phyloP scores from a whole-genome alignment of 2,888 invertebrate genomes.

The Smittia aterrima region DNA sequence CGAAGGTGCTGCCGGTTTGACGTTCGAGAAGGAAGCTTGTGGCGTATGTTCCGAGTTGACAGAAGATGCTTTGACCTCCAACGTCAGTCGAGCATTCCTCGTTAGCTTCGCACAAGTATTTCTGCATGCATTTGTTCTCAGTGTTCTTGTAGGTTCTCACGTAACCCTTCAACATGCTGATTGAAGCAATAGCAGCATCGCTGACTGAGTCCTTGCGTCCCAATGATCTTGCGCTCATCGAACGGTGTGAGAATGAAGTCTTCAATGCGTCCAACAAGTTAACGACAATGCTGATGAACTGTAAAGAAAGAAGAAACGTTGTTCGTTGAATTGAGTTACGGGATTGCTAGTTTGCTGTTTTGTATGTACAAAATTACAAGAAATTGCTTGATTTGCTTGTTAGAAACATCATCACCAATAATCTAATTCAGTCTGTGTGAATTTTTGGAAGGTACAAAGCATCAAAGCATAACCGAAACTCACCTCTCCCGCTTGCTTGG shows the following conservation, averaged over 20 bases:
- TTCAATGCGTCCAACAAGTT: conserved; percentile 88
- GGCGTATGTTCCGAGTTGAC: conserved; percentile 88
- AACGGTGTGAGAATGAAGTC: conserved; percentile 89
- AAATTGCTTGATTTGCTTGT: neutral
- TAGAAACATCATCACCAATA: neutral
- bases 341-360: neutral
- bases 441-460: neutral
- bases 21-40: conserved; percentile 81
- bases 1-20: conserved; percentile 71
- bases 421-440: neutral
- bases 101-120: conserved; percentile 87
- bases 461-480: conserved; percentile 53
- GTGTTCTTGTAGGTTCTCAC: conserved; percentile 73
- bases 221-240: conserved; percentile 76
- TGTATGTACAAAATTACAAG: conserved; percentile 10
- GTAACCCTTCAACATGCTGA: conserved; percentile 86
- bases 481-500: conserved; percentile 94
- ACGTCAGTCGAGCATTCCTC: conserved; percentile 80
- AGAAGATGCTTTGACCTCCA: conserved; percentile 80
- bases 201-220: conserved; percentile 87
- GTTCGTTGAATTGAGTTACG: conserved; percentile 42
- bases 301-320: conserved; percentile 49
- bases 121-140: conserved; percentile 81
- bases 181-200: conserved; percentile 84
- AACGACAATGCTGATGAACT: conserved; percentile 91